Evolutionary conservation across 2,797 vertebrate genomes (phyloP).

Genomic region (Glyptemys insculpta): DNA sequence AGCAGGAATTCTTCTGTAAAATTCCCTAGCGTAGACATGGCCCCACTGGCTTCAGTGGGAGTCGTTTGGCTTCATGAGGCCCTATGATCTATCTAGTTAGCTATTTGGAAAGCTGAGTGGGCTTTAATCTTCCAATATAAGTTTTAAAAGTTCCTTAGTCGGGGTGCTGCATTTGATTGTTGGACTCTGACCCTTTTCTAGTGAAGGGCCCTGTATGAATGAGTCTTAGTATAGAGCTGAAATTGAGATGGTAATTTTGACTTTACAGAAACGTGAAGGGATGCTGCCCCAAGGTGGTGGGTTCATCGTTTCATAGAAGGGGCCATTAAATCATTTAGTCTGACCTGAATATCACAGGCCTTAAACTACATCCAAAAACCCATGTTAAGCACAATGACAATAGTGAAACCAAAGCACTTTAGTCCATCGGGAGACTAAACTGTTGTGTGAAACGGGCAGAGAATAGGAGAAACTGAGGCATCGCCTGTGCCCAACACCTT

Average conservation of each 20-base stretch:
- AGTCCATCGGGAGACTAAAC: too few relatives aligned
- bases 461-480: too few relatives aligned
- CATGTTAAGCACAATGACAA: too few relatives aligned
- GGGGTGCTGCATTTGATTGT: neutral
- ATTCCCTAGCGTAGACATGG: neutral
- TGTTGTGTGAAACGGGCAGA: too few relatives aligned
- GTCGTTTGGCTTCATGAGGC: neutral
- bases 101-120: neutral
- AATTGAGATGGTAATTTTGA: neutral
- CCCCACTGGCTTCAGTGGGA: neutral
- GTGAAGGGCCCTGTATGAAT: neutral
- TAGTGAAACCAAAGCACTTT: too few relatives aligned
- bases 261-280: neutral
- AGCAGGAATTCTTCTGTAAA: neutral
- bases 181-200: neutral
- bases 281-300: neutral
- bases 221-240: neutral
- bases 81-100: too few relatives aligned
- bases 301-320: neutral
- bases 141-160: neutral
- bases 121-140: neutral
- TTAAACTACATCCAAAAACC: too few relatives aligned
- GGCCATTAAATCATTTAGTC: too few relatives aligned
- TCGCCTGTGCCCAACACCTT: too few relatives aligned
- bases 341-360: too few relatives aligned